A percentile compares a stretch with the other conserved stretches of the same genome.
Evolutionary conservation across 2,797 vertebrate species (phyloP).

Genomic region (Tenualosa thibaudeaui): DNA sequence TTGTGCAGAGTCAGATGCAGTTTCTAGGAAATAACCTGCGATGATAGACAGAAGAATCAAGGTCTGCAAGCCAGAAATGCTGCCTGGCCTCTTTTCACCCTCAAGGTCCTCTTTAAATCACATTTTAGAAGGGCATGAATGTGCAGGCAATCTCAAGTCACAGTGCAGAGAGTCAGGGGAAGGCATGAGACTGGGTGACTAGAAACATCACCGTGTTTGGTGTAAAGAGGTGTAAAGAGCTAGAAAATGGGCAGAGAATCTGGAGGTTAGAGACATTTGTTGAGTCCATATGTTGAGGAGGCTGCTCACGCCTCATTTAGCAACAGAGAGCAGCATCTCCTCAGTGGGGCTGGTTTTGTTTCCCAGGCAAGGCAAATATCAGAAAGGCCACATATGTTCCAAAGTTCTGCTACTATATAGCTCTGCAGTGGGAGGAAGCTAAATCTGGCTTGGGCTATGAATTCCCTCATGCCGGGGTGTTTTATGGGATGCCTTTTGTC

Average conservation of each 20-base stretch:
- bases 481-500: conserved; percentile 10
- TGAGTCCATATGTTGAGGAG: conserved; percentile 14
- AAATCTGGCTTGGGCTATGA: not conserved
- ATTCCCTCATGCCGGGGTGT: not conserved
- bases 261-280: not conserved
- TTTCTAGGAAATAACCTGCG: not conserved
- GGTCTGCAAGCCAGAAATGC: not conserved
- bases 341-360: conserved; percentile 11
- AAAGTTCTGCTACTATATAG: not conserved
- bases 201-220: not conserved
- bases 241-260: not conserved
- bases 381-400: not conserved
- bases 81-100: not conserved
- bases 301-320: conserved; percentile 1
- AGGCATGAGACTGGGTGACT: not conserved
- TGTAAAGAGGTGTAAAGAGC: not conserved
- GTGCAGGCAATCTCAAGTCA: not conserved
- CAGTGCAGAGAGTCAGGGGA: not conserved
- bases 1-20: not conserved
- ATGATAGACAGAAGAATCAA: not conserved
- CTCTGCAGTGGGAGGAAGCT: not conserved
- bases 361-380: conserved; percentile 2
- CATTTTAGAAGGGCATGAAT: not conserved
- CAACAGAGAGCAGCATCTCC: not conserved
- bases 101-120: not conserved